Evolutionary conservation across 2,888 invertebrate genomes (phyloP), one percentile per base, ranked within the genome.

Genomic region (Acleris sparsana): DNA sequence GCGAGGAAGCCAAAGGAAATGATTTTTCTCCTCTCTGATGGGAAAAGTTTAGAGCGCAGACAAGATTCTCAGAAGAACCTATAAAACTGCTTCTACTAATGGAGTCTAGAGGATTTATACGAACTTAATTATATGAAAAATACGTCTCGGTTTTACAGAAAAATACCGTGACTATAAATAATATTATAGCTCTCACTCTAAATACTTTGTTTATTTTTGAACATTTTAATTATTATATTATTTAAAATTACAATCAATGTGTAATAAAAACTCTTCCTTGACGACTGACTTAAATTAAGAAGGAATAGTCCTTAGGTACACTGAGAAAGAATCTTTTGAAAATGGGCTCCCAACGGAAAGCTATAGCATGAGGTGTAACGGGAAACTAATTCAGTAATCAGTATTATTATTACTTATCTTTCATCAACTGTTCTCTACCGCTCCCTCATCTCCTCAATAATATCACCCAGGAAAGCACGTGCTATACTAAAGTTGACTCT

Each of bases 11-110:
- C 72, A 74, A 72, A 72, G 77, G 77, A 82, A 83, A 83, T 83
- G 65, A 77, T 80, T 78, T 78, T 80, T 77, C 72, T 72, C 46
- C 49, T 46, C 68, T 66, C 72, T 74, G 81, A 85, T 83, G 80
- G 80, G 80, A 82, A 85, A 87, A 84, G 80, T 70, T 83, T 79
- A 74, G 67, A 69, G 66, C 57, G 60, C 66, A 72, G 73, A 70
- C 72, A 72, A 73, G 73, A 75, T 77, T 75, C 72, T 51, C 72
- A 80, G 78, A 74, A 83, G 80, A 82, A 80, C 77, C 79, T 73
- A 77, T 72, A 74, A 73, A 76, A 81, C 77, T 72, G 72, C 71
- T 73, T 69, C 69, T 69, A 73, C 73, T 82, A 83, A 87, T 84
- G 71, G 75, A 83, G 75, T 79, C 78, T 79, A 63, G 49, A 18